Base-by-base conservation (phyloP, 2,113 vertebrate species). In the Calidris pygmaea region DNA sequence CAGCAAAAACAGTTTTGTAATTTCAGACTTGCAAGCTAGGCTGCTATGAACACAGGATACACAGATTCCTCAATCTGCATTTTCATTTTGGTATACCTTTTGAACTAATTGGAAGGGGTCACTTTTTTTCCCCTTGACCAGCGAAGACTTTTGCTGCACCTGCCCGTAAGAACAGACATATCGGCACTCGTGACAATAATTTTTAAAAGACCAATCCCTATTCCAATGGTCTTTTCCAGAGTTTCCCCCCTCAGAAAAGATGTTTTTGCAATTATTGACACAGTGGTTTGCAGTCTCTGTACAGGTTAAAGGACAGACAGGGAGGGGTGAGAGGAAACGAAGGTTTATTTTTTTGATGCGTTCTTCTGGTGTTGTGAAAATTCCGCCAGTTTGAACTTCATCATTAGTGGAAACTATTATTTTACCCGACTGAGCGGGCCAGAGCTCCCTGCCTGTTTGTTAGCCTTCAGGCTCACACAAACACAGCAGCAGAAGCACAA, bases 401-500 rank as follows among this genome's bases (percentile, higher is more conserved):
- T 85, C 70, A 0, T 72, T 91, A 95, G 86, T 96, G 96, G 95
- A 96, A 95, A 96, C 86, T 96, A 95, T 95, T 96, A 93, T 92
- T 95, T 94, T 95, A 93, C 63, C 67, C 84, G 3, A 15, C 77
- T 32, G 86, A 94, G 94, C 3, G 0, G 94, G 70, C 92, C 95
- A 96, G 94, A 92, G 94, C 91, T 97, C 90, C 84, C 95, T 95
- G 92, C 58, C 89, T 93, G 90, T 85, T 95, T 96, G 93, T 95
- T 93, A 96, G 95, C 92, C 94, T 96, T 96, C 95, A 85, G 95
- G 92, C 96, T 96, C 89, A 73, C 55, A 95, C 92, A 94, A 95
- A 95, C 87, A 90, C 48, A 85, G 91, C 91, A 85, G 74, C 92
- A 96, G 87, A 95, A 89, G 73, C 78, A 96, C 73, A 97, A 91